A percentile compares a stretch with the other conserved stretches of the same genome.
Conservation (phyloP, 2,113 vertebrate genomes). For the Gymnocephalus cernua region DNA sequence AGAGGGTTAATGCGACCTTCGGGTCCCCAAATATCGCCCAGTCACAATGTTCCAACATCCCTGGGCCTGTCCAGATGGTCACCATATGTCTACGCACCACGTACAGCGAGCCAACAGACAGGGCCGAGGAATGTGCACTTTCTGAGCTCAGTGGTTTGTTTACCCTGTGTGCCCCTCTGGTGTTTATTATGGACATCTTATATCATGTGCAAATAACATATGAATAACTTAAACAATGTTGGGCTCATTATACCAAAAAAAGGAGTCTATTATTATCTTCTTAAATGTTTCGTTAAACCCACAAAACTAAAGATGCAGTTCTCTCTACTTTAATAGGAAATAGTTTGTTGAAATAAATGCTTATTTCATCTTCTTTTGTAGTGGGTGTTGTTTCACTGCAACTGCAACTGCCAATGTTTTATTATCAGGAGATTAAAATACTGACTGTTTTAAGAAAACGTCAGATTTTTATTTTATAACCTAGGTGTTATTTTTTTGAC, state of each 20-base stretch:
- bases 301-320: background rate
- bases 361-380: background rate
- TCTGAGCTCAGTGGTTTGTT: slow-evolving; percentile 34
- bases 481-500: too few species aligned
- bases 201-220: slow-evolving; percentile 41
- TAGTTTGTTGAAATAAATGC: background rate
- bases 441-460: background rate
- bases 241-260: background rate
- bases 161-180: slow-evolving; percentile 38
- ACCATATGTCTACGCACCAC: slow-evolving; percentile 74
- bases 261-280: background rate
- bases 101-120: slow-evolving; percentile 44
- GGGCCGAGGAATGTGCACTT: slow-evolving; percentile 40
- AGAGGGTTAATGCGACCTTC: slow-evolving; percentile 62
- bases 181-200: slow-evolving; percentile 36
- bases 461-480: background rate
- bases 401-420: background rate
- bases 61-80: slow-evolving; percentile 77
- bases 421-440: background rate
- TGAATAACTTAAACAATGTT: background rate
- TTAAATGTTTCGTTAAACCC: background rate
- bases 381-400: background rate
- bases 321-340: background rate
- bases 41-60: slow-evolving; percentile 61
- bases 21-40: slow-evolving; percentile 49